Evolutionary conservation across 2,888 invertebrate species (phyloP).

Genomic region (Linyphia triangularis): DNA sequence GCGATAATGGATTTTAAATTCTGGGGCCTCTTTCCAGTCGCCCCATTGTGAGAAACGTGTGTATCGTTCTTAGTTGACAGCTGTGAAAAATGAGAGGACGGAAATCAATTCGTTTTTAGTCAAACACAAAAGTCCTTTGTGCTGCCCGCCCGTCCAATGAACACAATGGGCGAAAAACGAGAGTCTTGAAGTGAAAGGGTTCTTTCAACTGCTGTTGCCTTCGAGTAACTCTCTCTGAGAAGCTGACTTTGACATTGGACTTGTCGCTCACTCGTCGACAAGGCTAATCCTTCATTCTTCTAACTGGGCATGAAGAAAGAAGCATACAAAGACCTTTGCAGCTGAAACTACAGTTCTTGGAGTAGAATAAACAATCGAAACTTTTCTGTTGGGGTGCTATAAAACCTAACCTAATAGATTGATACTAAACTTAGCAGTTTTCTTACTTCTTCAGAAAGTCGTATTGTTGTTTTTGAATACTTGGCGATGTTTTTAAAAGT

Average conservation of each 20-base stretch:
- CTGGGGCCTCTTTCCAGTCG: constrained; percentile 42
- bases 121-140: constrained; percentile 66
- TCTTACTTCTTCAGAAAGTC: too few relatives aligned
- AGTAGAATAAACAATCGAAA: too few relatives aligned
- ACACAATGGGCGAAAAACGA: constrained; percentile 46
- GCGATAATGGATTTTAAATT: constrained; percentile 74
- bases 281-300: constrained; percentile 13
- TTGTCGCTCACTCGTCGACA: not conserved
- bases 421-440: too few relatives aligned
- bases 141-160: constrained; percentile 28
- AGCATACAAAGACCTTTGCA: not conserved
- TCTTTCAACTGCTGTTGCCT: constrained; percentile 21
- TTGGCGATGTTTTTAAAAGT: too few relatives aligned
- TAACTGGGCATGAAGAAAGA: not conserved
- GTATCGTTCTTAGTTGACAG: constrained; percentile 56
- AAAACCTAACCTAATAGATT: not conserved
- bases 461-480: too few relatives aligned
- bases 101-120: constrained; percentile 73
- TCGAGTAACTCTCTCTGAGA: too few relatives aligned
- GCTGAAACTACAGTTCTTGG: not conserved
- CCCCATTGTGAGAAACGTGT: constrained; percentile 25
- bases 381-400: not conserved
- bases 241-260: constrained; percentile 31
- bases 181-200: constrained; percentile 22
- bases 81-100: constrained; percentile 67